Evolutionary conservation across 1,140 invertebrate species (phyloP), one percentile per base, ranked within the genome.

Genomic region (Chironomus tepperi): DNA sequence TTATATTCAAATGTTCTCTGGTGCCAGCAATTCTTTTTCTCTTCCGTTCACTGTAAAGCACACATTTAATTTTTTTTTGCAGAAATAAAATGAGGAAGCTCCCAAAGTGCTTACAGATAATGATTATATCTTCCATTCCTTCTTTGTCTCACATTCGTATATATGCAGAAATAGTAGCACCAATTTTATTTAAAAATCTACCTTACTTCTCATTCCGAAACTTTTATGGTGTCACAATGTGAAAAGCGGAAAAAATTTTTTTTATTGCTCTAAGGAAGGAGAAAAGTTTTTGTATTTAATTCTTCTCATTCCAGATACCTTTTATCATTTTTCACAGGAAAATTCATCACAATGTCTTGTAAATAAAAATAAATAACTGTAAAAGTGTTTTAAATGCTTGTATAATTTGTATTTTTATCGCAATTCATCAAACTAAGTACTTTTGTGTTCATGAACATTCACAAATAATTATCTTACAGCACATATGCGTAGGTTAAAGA

Each of bases 31-130:
- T n/a, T n/a, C 12, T 57, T 57, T 57, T 57, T 47, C 10, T n/a
- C 9, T 57, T n/a, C 12, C 47, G 24, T 34, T 34, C 24, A 34
- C 12, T 57, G 47, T 57, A 57, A 57, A 57, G 47, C 47, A 57
- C 47, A 57, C n/a, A 57, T 57, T 57, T 57, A 57, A 57, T 15
- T 57, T 57, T 57, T 57, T 57, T 12, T n/a, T 57, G 47, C 47
- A n/a, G 47, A 57, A n/a, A 12, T 12, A 57, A 57, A 57, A n/a
- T n/a, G n/a, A 57, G n/a, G 47, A 57, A 57, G n/a, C n/a, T 57
- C 47, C 47, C 47, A 12, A 57, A 57, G 47, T 57, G 47, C 47
- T 57, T 57, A 57, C 47, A 57, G 47, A 57, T 57, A 57, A 57
- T 57, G 47, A 57, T 57, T 57, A 57, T 57, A 57, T 57, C 47